Evolutionary conservation across 2,797 vertebrate species (phyloP), one percentile per base, ranked within the genome.

Genomic region (Rhodeus uyekii): DNA sequence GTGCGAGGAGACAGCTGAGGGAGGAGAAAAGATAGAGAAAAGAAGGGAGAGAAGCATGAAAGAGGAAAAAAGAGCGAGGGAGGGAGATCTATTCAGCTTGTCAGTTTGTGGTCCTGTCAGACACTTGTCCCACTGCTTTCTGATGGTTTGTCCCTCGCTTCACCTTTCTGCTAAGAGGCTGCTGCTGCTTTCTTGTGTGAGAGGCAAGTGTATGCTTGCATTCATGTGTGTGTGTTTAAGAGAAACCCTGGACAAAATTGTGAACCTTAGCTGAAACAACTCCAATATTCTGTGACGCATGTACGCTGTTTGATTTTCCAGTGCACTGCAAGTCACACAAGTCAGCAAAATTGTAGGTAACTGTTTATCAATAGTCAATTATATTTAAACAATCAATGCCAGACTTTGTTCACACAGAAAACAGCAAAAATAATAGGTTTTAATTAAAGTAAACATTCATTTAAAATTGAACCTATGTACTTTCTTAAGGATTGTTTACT

Each of bases 121-220:
- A 88, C 86, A 88, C 87, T 84, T 88, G 88, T 89, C 92, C 87
- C 89, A 87, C 90, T 90, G 88, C 87, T 90, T 88, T 89, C 88
- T 67, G 89, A 92, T 90, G 89, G 87, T 83, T 78, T 92, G 93
- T 93, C 92, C 92, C 92, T 90, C 88, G 89, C 87, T 89, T 93
- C 90, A 91, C 92, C 92, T 92, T 91, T 85, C 83, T 90, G 90
- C 86, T 87, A 91, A 90, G 89, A 87, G 80, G 87, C 75, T 88
- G 89, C 85, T 90, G 91, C 91, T 91, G 89, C 83, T 29, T 44
- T 68, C 39, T 38, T 71, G 10, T 67, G 36, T 83, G 65, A 77
- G 27, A 65, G 60, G 78, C 36, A 78, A 29, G 36, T 69, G 50
- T 53, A 44, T 63, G 71, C 6, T 53, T 76, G 53, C 44, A 78